phyloP scores from a whole-genome alignment of 1,140 invertebrate genomes.

The Drosophila equinoxialis region DNA sequence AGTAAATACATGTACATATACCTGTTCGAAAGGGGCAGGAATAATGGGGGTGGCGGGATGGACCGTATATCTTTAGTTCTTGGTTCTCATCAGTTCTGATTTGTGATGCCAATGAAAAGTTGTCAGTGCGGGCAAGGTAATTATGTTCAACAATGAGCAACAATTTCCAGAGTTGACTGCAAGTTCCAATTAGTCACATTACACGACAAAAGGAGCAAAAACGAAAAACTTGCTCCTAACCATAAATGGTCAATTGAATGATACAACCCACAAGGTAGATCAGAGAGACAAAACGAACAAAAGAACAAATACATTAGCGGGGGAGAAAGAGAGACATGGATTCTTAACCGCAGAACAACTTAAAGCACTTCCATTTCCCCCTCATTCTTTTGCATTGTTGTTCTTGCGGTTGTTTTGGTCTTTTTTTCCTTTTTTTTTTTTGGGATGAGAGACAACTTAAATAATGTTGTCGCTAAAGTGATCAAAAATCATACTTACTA shows the following conservation, averaged over 20 bases:
- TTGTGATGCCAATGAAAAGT: conserved; percentile 28
- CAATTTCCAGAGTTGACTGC: conserved; percentile 39
- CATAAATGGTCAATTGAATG: conserved; percentile 42
- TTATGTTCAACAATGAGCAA: conserved; percentile 63
- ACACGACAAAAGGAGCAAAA: conserved; percentile 44
- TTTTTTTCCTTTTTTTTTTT: too few relatives aligned
- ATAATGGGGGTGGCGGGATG: not conserved
- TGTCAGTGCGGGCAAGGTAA: conserved; percentile 36
- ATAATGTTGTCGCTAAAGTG: too few relatives aligned
- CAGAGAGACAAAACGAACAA: not conserved
- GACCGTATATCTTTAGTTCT: not conserved
- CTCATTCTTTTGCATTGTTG: too few relatives aligned
- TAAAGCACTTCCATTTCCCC: too few relatives aligned
- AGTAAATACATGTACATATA: not conserved
- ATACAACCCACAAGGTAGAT: conserved; percentile 12
- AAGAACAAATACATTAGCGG: not conserved
- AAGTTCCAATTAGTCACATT: conserved; percentile 63
- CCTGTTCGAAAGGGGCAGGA: conserved; percentile 14
- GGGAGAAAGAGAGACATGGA: too few relatives aligned
- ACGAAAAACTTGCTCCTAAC: conserved; percentile 52
- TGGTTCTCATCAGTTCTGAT: conserved; percentile 20
- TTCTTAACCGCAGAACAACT: too few relatives aligned
- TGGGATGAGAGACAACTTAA: too few relatives aligned
- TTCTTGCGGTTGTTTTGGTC: too few relatives aligned
- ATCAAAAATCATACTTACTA: not conserved